Evolutionary conservation across 2,888 invertebrate genomes (phyloP), one percentile per base, ranked within the genome.

Genomic region (Nymphalis c-album): DNA sequence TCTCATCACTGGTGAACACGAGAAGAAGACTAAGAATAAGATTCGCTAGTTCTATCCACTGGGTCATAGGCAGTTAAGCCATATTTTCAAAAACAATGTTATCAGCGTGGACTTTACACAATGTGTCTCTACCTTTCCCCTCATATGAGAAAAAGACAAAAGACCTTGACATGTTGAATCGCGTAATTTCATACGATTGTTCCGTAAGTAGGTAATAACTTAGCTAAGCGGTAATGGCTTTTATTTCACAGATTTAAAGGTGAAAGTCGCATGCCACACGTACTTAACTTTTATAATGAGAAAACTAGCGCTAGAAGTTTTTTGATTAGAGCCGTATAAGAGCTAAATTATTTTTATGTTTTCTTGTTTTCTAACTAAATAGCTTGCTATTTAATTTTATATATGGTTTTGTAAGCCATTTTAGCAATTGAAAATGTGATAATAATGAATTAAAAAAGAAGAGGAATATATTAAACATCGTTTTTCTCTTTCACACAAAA

Each of bases 81-180:
- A 13, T 13, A 40, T 40, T 13, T 40, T 40, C 13, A 13, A 13
- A 40, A 13, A 51, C 22, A 51, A 53, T 26, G 16, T 53, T 60
- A 31, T 47, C 46, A 60, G 13, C 17, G 53, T 18, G 47, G n/a
- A 48, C 47, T 45, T 53, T 35, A 46, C 31, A 45, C 47, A 61
- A 47, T 66, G 35, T 66, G 60, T 48, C 31, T 60, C 53, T 46
- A 63, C 31, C 57, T 46, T 60, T 53, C 35, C 17, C n/a, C 48
- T 55, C 65, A 60, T 53, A 57, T 18, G 53, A 26, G 47, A 8
- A 69, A 69, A 71, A 72, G 69, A 74, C 71, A 74, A 72, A 72
- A 72, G 70, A 60, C 73, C 72, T 73, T 74, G 73, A 73, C 73
- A 74, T 48, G 60, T 40, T 66, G 22, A 60, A 67, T 63, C 47